Evolutionary conservation across 1,140 invertebrate genomes (phyloP).

Genomic region (Heliconius melpomene): DNA sequence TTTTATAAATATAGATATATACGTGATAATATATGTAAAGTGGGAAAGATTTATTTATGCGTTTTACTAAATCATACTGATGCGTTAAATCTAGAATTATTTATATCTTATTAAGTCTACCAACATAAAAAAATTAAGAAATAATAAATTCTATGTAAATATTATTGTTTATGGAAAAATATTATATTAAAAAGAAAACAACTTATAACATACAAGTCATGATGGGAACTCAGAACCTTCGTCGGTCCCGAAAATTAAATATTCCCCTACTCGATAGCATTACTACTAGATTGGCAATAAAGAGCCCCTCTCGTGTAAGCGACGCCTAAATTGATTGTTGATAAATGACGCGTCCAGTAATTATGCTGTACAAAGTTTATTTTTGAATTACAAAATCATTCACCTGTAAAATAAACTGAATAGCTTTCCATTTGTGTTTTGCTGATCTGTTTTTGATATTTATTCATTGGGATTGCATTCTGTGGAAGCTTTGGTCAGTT

Average conservation of each 20-base stretch:
- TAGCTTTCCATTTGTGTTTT: slow-evolving; percentile 21
- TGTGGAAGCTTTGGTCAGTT: background rate
- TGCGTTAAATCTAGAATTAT: too few species aligned
- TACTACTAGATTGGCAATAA: slow-evolving; percentile 48
- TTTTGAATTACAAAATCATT: slow-evolving; percentile 32
- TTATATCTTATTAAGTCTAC: background rate
- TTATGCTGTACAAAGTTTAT: slow-evolving; percentile 30
- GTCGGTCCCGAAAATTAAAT: slow-evolving; percentile 35
- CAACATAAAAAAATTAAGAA: background rate
- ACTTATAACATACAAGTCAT: background rate
- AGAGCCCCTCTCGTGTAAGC: slow-evolving; percentile 29
- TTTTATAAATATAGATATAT: too few species aligned
- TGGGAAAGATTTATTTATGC: too few species aligned
- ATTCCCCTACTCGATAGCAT: slow-evolving; percentile 38
- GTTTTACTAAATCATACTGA: too few species aligned
- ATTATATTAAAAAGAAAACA: background rate
- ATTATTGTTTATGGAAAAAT: background rate
- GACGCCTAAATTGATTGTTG: slow-evolving; percentile 42
- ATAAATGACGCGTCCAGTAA: slow-evolving; percentile 35
- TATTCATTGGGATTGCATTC: slow-evolving; percentile 11
- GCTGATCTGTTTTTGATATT: slow-evolving; percentile 14
- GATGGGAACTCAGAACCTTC: background rate
- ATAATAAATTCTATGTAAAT: too few species aligned
- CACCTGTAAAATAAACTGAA: slow-evolving; percentile 24
- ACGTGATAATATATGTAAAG: too few species aligned